Evolutionary conservation across 2,888 invertebrate species (phyloP), one percentile per base, ranked within the genome.

Genomic region (Acrocera orbiculus): DNA sequence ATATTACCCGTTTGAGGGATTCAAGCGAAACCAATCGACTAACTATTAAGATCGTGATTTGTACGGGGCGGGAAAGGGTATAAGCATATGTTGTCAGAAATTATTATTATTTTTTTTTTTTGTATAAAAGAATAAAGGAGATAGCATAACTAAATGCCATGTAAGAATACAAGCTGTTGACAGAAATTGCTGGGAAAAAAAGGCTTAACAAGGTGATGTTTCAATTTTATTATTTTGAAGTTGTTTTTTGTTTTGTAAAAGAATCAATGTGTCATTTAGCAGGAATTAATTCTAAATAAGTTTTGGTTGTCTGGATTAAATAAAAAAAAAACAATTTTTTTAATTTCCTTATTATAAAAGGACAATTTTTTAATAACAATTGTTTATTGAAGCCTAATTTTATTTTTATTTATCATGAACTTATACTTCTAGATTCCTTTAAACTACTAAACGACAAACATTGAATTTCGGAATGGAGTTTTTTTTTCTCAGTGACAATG

Each of bases 1-100:
- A 27, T 37, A 34, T 35, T 38, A 39, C 38, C 38, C 38, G 38
- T 36, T 39, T 33, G 30, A 35, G 35, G 30, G 35, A 39, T 27
- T 39, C 38, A 39, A 30, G 35, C 36, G 35, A 30, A 30, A 22
- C 38, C 27, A 39, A 39, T 39, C 33, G 36, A 30, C 19, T 35
- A 33, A 32, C 35, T 35, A 33, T n/a, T n/a, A n/a, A n/a, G 38
- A 35, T 32, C 17, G 27, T 9, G 8, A 22, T 22, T 22, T 27
- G 22, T 20, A 27, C 16, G 10, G 11, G 17, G 33, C 17, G 16
- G 22, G 10, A 26, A 22, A 28, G 27, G 31, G 31, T 34, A 19
- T 16, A 22, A 39, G 33, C 38, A 39, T 39, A 39, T 39, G 38
- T 31, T 27, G 30, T 33, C 35, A 36, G 16, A 26, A 33, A 28